A percentile compares a stretch with the other conserved stretches of the same genome.
Evolutionary conservation across 1,140 invertebrate genomes (phyloP).

Genomic region (Drosophila sulfurigaster): DNA sequence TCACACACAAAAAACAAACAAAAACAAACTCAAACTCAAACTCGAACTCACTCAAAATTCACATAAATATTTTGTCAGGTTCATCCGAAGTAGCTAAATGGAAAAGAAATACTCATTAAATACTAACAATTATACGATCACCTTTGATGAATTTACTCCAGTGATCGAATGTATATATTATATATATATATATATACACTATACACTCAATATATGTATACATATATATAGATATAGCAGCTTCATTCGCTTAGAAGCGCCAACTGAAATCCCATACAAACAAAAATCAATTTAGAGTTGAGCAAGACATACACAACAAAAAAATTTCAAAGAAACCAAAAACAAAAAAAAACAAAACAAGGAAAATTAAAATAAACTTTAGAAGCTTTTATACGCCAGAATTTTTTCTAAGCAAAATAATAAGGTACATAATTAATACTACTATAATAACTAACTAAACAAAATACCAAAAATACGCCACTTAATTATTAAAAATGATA

Average conservation of each 20-base stretch:
- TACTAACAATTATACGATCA: constrained; percentile 16
- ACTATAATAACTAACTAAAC: constrained; percentile 38
- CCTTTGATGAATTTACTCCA: constrained; percentile 45
- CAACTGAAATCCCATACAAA: constrained; percentile 49
- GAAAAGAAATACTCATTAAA: constrained; percentile 24
- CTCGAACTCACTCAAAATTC: constrained; percentile 7
- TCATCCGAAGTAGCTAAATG: constrained; percentile 20
- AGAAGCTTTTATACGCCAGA: constrained; percentile 80
- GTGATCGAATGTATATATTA: constrained; percentile 48
- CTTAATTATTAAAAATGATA: constrained; percentile 57
- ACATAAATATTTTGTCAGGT: neutral
- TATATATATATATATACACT: constrained; percentile 40
- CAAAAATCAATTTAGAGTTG: constrained; percentile 43
- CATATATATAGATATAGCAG: constrained; percentile 34
- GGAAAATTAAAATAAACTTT: constrained; percentile 52
- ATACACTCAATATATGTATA: constrained; percentile 35
- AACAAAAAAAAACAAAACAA: constrained; percentile 30
- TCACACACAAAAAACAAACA: constrained; percentile 27
- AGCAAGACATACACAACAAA: constrained; percentile 23
- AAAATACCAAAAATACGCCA: constrained; percentile 45
- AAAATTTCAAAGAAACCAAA: constrained; percentile 33
- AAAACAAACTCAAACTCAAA: constrained; percentile 11
- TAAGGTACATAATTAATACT: constrained; percentile 26
- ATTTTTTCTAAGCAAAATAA: constrained; percentile 71
- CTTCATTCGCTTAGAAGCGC: constrained; percentile 55